phyloP scores from a whole-genome alignment of 2,888 invertebrate genomes.

The Erebia ligea region DNA sequence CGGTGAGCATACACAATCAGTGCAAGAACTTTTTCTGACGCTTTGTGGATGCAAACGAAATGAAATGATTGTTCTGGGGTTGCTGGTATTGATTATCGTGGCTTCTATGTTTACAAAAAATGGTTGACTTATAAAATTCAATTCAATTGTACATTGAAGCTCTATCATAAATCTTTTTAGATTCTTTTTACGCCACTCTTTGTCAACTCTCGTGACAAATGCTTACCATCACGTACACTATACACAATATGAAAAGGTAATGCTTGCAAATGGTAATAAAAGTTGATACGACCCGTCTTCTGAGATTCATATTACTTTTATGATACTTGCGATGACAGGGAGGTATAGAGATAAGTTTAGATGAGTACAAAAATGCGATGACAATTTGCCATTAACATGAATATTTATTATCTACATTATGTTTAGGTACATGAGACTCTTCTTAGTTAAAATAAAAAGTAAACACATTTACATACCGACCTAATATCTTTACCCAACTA shows the following conservation, averaged over 20 bases:
- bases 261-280: constrained; percentile 15
- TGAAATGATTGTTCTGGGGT: too few species aligned
- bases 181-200: not conserved
- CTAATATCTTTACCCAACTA: too few species aligned
- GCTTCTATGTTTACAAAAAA: not conserved
- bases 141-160: not conserved
- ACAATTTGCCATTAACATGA: not conserved
- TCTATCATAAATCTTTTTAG: not conserved
- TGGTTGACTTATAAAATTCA: not conserved
- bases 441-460: too few species aligned
- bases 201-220: not conserved
- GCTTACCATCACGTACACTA: constrained; percentile 14
- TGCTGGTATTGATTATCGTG: too few species aligned
- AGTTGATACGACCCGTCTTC: constrained; percentile 13
- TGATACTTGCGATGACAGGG: constrained; percentile 12
- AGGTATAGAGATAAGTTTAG: not conserved
- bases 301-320: constrained; percentile 17
- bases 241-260: constrained; percentile 10
- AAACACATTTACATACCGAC: too few species aligned
- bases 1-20: too few species aligned
- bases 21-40: too few species aligned
- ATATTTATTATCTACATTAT: too few species aligned
- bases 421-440: too few species aligned
- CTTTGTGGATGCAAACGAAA: too few species aligned
- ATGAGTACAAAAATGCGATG: not conserved